Base-by-base conservation (phyloP, 2,113 vertebrate genomes). In the Apus apus region DNA sequence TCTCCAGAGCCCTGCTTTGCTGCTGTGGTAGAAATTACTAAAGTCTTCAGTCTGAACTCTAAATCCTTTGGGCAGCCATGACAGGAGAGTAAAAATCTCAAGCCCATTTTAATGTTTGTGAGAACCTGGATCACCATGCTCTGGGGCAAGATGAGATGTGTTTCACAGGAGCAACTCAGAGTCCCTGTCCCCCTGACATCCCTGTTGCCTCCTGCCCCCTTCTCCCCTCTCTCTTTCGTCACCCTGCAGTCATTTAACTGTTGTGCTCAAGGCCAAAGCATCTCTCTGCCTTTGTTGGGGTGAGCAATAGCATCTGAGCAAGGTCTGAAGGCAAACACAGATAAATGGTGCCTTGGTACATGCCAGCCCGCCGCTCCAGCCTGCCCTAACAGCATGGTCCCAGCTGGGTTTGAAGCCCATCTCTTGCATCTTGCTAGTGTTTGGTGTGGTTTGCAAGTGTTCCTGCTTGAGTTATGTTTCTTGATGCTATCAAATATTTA, bases 11-110 rank as follows among this genome's bases (percentile, higher is more conserved):
- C 76, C 46, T 74, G 83, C 89, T 81, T 21, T 70, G 83, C 80
- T 94, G 89, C 90, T 54, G 58, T 76, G 58, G 90, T 92, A 97
- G 90, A 88, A 95, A 95, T 91, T 87, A 68, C 92, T 82, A 3
- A 15, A 83, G 75, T 62, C 79, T 85, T 90, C 72, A 88, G 67
- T 56, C 38, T 86, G 75, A 90, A 51, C 93, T 84, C 83, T 80
- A 53, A 89, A 81, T 94, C 76, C 65, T 90, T 84, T 1, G 9
- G 65, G 85, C 79, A 93, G 71, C 73, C 78, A 36, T 73, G 90
- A 70, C 78, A 84, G 85, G 65, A 56, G 48, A 92, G 79, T 50
- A 68, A 83, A 88, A 91, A 57, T 72, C 56, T 90, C 45, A 46
- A 57, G 57, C 45, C 64, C 15, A 2, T 45, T 54, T 53, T 86